Evolutionary conservation across 2,888 invertebrate genomes (phyloP).

Genomic region (Agrilus cyanescens): DNA sequence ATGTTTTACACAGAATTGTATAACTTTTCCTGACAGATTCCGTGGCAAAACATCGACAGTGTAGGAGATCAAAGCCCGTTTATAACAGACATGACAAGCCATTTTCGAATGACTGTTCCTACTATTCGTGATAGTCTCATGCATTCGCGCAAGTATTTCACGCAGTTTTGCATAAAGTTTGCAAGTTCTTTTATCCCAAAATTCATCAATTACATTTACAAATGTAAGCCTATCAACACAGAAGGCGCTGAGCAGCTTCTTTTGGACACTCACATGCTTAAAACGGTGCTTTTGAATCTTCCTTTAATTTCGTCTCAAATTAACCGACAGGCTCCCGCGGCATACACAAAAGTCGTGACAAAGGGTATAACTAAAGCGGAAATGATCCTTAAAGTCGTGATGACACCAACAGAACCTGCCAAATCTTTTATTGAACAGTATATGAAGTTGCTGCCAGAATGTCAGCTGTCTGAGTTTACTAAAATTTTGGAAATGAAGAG

Average conservation of each 20-base stretch:
- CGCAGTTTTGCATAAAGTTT: conserved; percentile 94
- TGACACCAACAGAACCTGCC: conserved; percentile 79
- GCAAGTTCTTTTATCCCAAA: conserved; percentile 93
- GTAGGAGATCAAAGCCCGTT: conserved; percentile 97
- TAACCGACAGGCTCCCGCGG: conserved; percentile 77
- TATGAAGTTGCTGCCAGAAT: conserved; percentile 78
- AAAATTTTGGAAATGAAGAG: conserved; percentile 94
- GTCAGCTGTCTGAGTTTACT: conserved; percentile 81
- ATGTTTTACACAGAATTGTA: conserved; percentile 3
- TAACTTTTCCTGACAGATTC: conserved; percentile 42
- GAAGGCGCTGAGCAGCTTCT: conserved; percentile 92
- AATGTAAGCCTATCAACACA: conserved; percentile 78
- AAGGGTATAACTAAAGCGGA: conserved; percentile 94
- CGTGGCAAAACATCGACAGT: conserved; percentile 85
- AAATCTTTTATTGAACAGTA: conserved; percentile 82
- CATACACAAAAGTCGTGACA: conserved; percentile 62
- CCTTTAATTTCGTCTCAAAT: conserved; percentile 88
- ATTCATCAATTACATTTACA: conserved; percentile 80
- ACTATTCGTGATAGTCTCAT: conserved; percentile 80
- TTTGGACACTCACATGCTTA: conserved; percentile 87
- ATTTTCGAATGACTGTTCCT: conserved; percentile 78
- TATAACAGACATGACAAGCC: conserved; percentile 77
- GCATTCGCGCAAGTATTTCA: conserved; percentile 92
- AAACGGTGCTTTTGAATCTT: conserved; percentile 85
- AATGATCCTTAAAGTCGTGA: conserved; percentile 96